These are phyloP conservation scores for Brachynemurus nebulosus DNA, from an alignment of 2,888 invertebrate species.

Conservation along the genomic window DNA sequence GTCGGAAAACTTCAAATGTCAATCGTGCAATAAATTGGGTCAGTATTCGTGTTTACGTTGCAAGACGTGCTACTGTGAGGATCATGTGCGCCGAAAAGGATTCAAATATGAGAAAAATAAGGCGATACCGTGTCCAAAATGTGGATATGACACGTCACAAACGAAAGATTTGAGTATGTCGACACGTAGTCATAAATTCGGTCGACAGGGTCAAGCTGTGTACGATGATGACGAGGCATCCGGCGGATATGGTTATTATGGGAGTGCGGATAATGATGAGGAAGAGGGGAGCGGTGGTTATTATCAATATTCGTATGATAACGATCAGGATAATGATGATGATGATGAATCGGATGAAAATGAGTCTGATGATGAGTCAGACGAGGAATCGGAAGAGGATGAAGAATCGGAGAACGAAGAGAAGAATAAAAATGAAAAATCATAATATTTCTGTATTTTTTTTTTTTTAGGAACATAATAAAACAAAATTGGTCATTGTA, in stretches of 20 bases:
- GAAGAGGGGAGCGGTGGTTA: constrained; percentile 26
- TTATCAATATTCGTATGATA: constrained; percentile 34
- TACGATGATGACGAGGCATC: constrained; percentile 45
- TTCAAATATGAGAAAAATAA: constrained; percentile 78
- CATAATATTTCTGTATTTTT: no score
- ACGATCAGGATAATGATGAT: constrained; percentile 34
- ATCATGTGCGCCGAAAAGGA: constrained; percentile 85
- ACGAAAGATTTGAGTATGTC: constrained; percentile 95
- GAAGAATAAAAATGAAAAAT: no score
- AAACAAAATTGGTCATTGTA: no score
- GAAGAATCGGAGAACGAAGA: not conserved
- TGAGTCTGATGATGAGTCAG: constrained; percentile 25
- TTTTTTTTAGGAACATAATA: no score
- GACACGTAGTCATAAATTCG: constrained; percentile 78
- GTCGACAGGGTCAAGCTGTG: constrained; percentile 58
- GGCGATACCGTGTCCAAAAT: constrained; percentile 85
- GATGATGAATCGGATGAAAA: constrained; percentile 29
- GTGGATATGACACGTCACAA: constrained; percentile 81
- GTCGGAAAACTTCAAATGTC: constrained; percentile 91
- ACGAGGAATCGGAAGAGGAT: not conserved
- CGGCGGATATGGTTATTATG: constrained; percentile 37
- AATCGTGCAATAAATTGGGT: constrained; percentile 87
- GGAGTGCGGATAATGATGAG: constrained; percentile 24
- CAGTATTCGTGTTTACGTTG: constrained; percentile 92
- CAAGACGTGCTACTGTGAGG: constrained; percentile 93